Conservation (phyloP, 2,113 vertebrate genomes). For the Dermatemys mawii region DNA sequence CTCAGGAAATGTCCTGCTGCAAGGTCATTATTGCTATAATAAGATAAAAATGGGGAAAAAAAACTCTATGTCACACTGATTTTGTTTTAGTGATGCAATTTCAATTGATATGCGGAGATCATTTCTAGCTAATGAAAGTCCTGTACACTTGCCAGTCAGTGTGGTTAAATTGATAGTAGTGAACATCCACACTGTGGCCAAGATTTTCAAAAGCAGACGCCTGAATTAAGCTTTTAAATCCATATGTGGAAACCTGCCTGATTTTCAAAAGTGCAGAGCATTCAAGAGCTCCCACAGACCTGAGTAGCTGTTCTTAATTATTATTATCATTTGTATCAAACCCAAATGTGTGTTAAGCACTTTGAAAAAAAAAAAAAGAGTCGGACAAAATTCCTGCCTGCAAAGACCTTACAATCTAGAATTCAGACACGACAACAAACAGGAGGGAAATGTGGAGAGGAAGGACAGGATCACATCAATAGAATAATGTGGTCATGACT, state of each 20-base stretch:
- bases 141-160: neutral
- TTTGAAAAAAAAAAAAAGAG: neutral
- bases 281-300: neutral
- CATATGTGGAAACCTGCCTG: neutral
- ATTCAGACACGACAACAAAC: neutral
- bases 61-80: constrained; percentile 10
- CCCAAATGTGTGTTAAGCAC: neutral
- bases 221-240: constrained; percentile 26
- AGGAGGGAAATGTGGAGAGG: neutral
- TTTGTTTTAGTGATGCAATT: constrained; percentile 22
- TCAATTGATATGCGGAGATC: constrained; percentile 7
- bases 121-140: accelerated
- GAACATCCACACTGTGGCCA: neutral
- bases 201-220: constrained; percentile 22
- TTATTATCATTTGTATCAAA: neutral
- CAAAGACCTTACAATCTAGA: neutral
- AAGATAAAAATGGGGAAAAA: constrained; percentile 44
- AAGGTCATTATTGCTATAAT: constrained; percentile 60
- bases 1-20: constrained; percentile 45
- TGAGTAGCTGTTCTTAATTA: neutral
- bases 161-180: neutral
- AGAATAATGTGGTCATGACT: accelerated
- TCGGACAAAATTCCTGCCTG: neutral
- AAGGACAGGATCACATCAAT: neutral
- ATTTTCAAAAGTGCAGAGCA: neutral